phyloP scores from a whole-genome alignment of 1,140 invertebrate genomes.

The Geopemphigus sp. region DNA sequence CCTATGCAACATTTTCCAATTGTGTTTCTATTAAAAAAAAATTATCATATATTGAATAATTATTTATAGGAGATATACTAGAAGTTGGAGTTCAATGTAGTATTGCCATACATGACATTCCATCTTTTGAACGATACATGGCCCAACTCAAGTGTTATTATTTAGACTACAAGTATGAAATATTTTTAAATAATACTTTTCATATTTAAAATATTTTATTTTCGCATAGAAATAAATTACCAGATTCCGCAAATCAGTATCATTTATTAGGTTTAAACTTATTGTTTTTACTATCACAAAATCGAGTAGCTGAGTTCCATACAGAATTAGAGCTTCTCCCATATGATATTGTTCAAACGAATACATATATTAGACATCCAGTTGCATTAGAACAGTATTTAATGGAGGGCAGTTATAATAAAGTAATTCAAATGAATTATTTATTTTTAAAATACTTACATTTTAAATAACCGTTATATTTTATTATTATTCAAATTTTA shows the following conservation, averaged over 20 bases:
- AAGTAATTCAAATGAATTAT: conserved; percentile 60
- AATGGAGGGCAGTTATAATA: conserved; percentile 99
- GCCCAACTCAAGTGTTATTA: conserved; percentile 97
- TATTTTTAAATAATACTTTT: background rate
- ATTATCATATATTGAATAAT: background rate
- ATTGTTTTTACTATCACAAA: conserved; percentile 92
- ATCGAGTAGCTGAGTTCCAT: conserved; percentile 97
- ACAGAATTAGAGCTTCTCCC: conserved; percentile 95
- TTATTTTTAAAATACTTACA: background rate
- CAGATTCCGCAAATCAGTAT: conserved; percentile 93
- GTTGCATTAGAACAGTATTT: conserved; percentile 95
- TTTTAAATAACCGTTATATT: background rate
- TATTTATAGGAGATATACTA: conserved; percentile 73
- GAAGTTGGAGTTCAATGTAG: conserved; percentile 97
- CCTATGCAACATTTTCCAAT: no score
- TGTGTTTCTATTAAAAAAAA: no score
- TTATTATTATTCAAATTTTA: conserved; percentile 53
- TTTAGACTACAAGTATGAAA: conserved; percentile 84
- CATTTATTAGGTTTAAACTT: conserved; percentile 94
- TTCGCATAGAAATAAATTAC: conserved; percentile 68
- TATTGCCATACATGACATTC: conserved; percentile 86
- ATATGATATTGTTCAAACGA: conserved; percentile 85
- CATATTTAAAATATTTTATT: conserved; percentile 43
- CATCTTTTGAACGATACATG: conserved; percentile 93
- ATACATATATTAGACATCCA: conserved; percentile 93